These are phyloP conservation scores for Miniopterus natalensis DNA, from an alignment of 2,113 vertebrate species.

Conservation along the genomic window DNA sequence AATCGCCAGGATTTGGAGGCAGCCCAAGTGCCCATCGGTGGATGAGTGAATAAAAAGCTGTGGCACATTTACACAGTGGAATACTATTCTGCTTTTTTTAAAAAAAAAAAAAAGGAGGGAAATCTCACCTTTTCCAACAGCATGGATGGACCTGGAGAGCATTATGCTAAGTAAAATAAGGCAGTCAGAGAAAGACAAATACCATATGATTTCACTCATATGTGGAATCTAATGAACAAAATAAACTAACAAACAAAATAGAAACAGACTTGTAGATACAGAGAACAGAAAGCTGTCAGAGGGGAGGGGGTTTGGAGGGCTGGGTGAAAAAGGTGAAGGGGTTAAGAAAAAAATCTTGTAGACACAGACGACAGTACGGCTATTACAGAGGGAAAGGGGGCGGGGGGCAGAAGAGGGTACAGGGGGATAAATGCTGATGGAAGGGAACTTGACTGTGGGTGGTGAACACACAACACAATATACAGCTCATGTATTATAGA, in stretches of 20 bases:
- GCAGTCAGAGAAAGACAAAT: not conserved
- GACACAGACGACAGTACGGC: not conserved
- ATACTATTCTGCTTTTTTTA: not conserved
- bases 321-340: not conserved
- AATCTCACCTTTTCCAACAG: not conserved
- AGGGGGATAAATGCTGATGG: not conserved
- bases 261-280: not conserved
- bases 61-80: not conserved
- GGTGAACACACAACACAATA: not conserved
- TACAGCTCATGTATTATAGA: not conserved
- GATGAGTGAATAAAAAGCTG: not conserved
- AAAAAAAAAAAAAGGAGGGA: not conserved
- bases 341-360: not conserved
- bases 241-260: not conserved
- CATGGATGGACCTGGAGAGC: not conserved
- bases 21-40: not conserved
- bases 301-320: not conserved
- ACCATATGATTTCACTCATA: not conserved
- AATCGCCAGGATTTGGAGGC: not conserved
- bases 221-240: not conserved
- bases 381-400: not conserved
- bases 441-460: not conserved
- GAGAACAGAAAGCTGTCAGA: not conserved
- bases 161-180: not conserved
- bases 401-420: not conserved